Evolutionary conservation across 2,888 invertebrate genomes (phyloP).

Genomic region (Thymelicus lineola): DNA sequence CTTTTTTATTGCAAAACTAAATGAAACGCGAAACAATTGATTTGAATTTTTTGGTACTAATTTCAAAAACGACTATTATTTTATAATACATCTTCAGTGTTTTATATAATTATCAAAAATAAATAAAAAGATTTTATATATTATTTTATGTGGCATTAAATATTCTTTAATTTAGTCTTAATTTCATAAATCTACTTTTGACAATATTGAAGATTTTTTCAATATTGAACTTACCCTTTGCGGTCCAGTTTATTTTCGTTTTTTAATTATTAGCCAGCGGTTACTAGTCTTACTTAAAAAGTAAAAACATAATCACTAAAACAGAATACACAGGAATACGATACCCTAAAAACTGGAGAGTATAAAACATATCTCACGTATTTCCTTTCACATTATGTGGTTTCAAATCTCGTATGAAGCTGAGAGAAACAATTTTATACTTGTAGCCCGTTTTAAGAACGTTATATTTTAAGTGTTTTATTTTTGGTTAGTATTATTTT

Average conservation of each 20-base stretch:
- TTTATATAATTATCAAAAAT: not conserved
- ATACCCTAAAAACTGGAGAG: not conserved
- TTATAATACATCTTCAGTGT: not conserved
- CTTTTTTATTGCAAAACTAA: not conserved
- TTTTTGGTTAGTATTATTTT: too few relatives aligned
- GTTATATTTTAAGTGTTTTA: too few relatives aligned
- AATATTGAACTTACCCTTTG: too few relatives aligned
- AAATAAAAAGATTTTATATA: not conserved
- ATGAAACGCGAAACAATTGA: not conserved
- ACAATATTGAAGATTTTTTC: too few relatives aligned
- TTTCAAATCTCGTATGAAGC: not conserved
- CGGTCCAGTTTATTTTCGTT: too few relatives aligned
- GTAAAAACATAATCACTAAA: too few relatives aligned
- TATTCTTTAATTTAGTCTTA: not conserved
- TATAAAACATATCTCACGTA: not conserved
- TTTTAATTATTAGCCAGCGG: too few relatives aligned
- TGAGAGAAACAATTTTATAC: not conserved
- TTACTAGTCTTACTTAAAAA: too few relatives aligned
- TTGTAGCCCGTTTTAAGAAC: not conserved
- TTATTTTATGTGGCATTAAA: not conserved
- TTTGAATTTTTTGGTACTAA: not conserved
- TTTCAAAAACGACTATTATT: not conserved
- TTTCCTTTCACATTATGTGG: not conserved
- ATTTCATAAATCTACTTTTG: too few relatives aligned
- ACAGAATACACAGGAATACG: too few relatives aligned